Base-by-base conservation (phyloP, 2,797 vertebrate species). In the Chelonia mydas region DNA sequence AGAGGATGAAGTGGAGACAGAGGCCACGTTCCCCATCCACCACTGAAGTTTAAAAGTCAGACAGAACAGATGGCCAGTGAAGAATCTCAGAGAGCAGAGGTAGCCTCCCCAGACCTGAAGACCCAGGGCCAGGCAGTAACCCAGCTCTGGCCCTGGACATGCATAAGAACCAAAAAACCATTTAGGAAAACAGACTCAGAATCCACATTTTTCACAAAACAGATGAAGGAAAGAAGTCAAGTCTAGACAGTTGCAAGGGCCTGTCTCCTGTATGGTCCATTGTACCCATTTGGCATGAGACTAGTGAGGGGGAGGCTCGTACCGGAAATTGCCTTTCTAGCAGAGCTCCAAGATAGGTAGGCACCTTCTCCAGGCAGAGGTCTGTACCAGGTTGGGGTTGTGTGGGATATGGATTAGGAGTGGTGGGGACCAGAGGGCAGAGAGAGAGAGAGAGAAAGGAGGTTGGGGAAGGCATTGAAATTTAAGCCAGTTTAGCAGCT, bases 401-500 rank as follows among this genome's bases (percentile, higher is more conserved):
- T 76, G 89, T 95, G 97, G 95, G 81, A 91, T 45, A 53, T 93
- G 68, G 83, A 81, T 78, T 94, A 94, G 90, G 93, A 95, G 10
- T 28, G 16, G 59, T 61, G 59, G 31, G 59, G 13, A 61, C 1
- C 1, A 33, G 27, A 25, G 90, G 65, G 86, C 84, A 92, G 95
- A 93, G 81, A 17, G 3, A 31, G 83, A 93, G 81, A 17, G 3
- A 31, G 83, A 81, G 92, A 94, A 95, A 94, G 7, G 12, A 51
- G 65, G 91, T 86, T 82, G 86, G 83, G 91, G 96, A 57, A 81
- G 96, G 76, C 74, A 81, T 76, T 2, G 0, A 65, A 94, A 94
- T 92, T 95, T 84, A 95, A 96, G 89, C 41, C 84, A 95, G 77
- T 49, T 92, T 89, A 88, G 72, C 87, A 96, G 92, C 57, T 93